Evolutionary conservation across 2,888 invertebrate species (phyloP), one percentile per base, ranked within the genome.

Genomic region (Volucella inanis): DNA sequence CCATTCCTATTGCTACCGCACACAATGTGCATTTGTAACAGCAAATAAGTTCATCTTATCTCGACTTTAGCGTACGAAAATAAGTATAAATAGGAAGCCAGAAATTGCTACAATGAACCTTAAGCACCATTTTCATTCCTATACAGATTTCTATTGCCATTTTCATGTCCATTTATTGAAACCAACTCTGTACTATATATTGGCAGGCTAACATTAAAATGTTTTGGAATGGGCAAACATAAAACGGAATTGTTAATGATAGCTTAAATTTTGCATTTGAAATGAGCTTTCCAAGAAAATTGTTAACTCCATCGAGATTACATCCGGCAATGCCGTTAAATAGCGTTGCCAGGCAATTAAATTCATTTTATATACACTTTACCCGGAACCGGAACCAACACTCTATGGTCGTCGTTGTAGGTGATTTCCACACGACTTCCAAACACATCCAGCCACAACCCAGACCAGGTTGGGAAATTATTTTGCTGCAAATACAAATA

Each of bases 211-310:
- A 38, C 49, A 68, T 57, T 64, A 22, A 14, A 64, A 81, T 68
- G n/a, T 61, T 15, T n/a, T 49, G 39, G 43, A 22, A 14, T 18
- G 50, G 57, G 70, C 45, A 41, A 18, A 45, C 47, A 67, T 77
- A 62, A 82, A 77, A 72, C 11, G 47, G 62, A 82, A 68, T 77
- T 67, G 72, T 67, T 82, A 72, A 82, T 77, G 62, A 72, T 41
- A 72, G 71, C 52, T 64, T 71, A 65, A 77, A 82, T 82, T 82
- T 77, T 77, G 77, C 77, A 77, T 71, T 77, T 71, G 77, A 59
- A 82, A 71, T 76, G 82, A 65, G 31, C 65, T 59, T 65, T 12
- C 47, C 71, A 65, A 65, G 67, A 81, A 82, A 68, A 54, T 71
- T 82, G 71, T 65, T 82, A 65, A 62, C 54, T 82, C 47, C 57